Conservation (phyloP, 2,797 vertebrate genomes). For the Myotis daubentonii region DNA sequence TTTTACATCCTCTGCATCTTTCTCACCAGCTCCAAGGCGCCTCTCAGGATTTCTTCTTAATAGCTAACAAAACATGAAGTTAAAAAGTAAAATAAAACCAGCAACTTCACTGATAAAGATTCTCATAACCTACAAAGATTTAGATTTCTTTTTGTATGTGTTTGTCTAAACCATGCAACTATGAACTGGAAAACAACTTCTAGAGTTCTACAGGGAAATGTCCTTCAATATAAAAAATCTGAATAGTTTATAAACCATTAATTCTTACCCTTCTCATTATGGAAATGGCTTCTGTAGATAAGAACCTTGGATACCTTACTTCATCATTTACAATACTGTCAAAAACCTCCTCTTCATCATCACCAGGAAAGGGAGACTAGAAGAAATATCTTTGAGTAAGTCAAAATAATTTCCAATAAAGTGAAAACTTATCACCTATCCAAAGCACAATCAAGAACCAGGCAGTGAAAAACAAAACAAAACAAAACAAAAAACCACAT, state of each 20-base stretch:
- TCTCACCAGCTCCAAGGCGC: constrained; percentile 96
- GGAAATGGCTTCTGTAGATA: constrained; percentile 98
- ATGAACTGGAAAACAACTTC: constrained; percentile 55
- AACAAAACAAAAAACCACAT: not conserved
- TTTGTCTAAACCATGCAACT: constrained; percentile 25
- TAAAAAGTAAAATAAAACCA: constrained; percentile 37
- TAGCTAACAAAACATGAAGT: constrained; percentile 86
- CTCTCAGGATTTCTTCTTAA: constrained; percentile 97
- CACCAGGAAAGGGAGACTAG: constrained; percentile 98
- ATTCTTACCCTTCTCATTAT: constrained; percentile 97
- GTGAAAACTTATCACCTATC: not conserved
- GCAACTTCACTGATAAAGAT: not conserved
- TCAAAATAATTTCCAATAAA: constrained; percentile 44
- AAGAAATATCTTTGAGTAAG: constrained; percentile 58
- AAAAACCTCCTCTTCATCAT: constrained; percentile 99
- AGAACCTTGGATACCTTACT: constrained; percentile 97
- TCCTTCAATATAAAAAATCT: constrained; percentile 4
- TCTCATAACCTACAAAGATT: constrained; percentile 2
- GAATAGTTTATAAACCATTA: constrained; percentile 8
- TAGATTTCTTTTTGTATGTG: not conserved
- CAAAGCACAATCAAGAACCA: constrained; percentile 21
- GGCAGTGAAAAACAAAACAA: constrained; percentile 6
- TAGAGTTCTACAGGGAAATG: constrained; percentile 27
- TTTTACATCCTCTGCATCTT: constrained; percentile 98
- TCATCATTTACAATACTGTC: constrained; percentile 99